Evolutionary conservation across 2,113 vertebrate species (phyloP).

Genomic region (Turnix velox): DNA sequence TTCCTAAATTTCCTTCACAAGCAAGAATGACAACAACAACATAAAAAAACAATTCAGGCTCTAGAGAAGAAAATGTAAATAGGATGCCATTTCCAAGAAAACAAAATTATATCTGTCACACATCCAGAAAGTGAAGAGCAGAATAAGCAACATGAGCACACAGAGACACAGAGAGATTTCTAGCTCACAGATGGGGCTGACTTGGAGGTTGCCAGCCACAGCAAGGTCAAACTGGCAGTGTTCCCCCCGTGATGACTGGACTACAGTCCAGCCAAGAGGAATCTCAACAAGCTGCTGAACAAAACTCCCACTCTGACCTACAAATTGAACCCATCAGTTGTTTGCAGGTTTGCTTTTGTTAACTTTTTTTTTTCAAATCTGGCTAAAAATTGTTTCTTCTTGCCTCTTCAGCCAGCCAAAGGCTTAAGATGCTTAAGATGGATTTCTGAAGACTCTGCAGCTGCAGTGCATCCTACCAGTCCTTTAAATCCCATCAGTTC

Average conservation of each 20-base stretch:
- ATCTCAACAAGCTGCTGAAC: background rate
- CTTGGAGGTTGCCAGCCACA: background rate
- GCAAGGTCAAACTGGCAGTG: background rate
- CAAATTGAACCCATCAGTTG: background rate
- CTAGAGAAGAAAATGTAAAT: background rate
- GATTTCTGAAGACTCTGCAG: background rate
- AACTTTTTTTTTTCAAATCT: background rate
- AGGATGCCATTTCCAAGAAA: background rate
- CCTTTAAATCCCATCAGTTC: background rate
- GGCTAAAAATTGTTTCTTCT: background rate
- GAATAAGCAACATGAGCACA: background rate
- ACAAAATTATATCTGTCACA: background rate
- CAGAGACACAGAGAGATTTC: background rate
- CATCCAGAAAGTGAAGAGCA: background rate
- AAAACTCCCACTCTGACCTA: background rate
- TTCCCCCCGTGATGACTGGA: background rate
- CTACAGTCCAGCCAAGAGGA: background rate
- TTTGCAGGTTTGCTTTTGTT: background rate
- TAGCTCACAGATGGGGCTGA: background rate
- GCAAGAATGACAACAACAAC: background rate
- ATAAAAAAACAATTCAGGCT: background rate
- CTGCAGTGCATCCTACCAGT: background rate
- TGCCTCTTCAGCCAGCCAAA: rapidly evolving
- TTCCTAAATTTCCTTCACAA: background rate
- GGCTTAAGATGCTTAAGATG: background rate